Evolutionary conservation across 2,113 vertebrate genomes (phyloP).

Genomic region (Amblyopsis rosae): DNA sequence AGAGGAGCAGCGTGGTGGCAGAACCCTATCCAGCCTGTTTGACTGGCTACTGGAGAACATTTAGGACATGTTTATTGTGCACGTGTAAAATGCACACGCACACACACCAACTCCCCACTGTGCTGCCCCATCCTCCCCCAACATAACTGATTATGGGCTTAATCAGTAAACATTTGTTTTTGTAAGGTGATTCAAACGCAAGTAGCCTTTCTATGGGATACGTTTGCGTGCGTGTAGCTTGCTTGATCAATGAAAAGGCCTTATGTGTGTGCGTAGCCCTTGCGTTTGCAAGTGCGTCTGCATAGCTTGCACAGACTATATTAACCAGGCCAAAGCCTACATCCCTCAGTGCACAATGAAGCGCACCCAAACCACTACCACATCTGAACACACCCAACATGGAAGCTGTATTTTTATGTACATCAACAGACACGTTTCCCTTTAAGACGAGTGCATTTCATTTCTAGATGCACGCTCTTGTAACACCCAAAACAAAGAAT

Average conservation of each 20-base stretch:
- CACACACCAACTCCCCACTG: slow-evolving; percentile 20
- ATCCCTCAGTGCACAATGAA: slow-evolving; percentile 27
- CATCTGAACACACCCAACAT: not conserved
- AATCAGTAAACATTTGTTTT: no score
- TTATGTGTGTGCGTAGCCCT: no score
- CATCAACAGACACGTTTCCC: slow-evolving; percentile 50
- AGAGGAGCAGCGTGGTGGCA: slow-evolving; percentile 69
- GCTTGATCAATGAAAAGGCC: no score
- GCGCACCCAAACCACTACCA: slow-evolving; percentile 1
- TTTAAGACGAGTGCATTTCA: slow-evolving; percentile 65
- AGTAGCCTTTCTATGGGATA: no score
- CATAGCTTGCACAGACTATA: no score
- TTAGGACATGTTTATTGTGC: slow-evolving; percentile 58
- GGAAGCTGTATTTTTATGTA: slow-evolving; percentile 13
- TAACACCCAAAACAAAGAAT: slow-evolving; percentile 15
- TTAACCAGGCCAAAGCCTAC: not conserved
- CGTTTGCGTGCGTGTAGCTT: no score
- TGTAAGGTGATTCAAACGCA: no score
- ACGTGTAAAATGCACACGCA: not conserved
- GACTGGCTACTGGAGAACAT: slow-evolving; percentile 91
- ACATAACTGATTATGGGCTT: not conserved
- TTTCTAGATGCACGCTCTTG: slow-evolving; percentile 40
- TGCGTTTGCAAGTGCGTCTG: no score
- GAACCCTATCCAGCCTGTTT: slow-evolving; percentile 81
- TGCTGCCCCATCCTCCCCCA: not conserved